These are phyloP conservation scores for Entelurus aequoreus DNA, from an alignment of 2,113 vertebrate species.

Conservation along the genomic window DNA sequence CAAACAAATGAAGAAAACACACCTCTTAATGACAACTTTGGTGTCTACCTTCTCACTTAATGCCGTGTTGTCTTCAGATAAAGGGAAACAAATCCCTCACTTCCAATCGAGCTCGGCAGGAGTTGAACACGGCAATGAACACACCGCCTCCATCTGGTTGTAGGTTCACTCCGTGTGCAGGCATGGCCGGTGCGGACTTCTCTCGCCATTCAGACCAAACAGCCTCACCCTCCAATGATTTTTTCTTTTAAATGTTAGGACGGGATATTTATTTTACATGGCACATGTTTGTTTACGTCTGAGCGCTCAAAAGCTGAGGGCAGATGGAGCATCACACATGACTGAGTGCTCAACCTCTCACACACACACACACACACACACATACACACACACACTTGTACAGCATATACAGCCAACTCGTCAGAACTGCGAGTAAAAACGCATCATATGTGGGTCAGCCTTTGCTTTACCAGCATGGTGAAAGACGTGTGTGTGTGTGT, in stretches of 20 bases:
- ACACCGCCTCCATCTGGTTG: constrained; percentile 4
- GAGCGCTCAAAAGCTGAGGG: constrained; percentile 15
- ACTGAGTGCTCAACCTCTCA: constrained; percentile 40
- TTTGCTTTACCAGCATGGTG: constrained; percentile 33
- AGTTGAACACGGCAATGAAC: constrained; percentile 14
- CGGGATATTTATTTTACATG: background rate
- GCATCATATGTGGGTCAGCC: constrained; percentile 58
- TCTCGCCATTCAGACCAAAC: background rate
- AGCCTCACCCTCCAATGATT: background rate
- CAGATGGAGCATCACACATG: constrained; percentile 57
- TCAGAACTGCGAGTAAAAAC: constrained; percentile 33
- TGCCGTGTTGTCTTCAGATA: constrained; percentile 32
- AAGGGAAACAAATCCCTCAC: constrained; percentile 37
- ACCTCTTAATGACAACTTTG: constrained; percentile 7
- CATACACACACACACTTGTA: constrained; percentile 4
- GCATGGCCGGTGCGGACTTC: background rate
- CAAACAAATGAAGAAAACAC: background rate
- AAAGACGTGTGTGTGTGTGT: constrained; percentile 33
- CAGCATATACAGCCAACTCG: constrained; percentile 13
- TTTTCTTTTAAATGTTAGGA: background rate
- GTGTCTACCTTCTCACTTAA: constrained; percentile 20
- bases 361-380: constrained; percentile 12
- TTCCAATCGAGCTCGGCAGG: constrained; percentile 37
- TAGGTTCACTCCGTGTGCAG: background rate
- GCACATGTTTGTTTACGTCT: constrained; percentile 3